Percentiles rank a stretch among this genome's conserved stretches.
Evolutionary conservation across 2,888 invertebrate genomes (phyloP).

Genomic region (Andrena hattorfiana): DNA sequence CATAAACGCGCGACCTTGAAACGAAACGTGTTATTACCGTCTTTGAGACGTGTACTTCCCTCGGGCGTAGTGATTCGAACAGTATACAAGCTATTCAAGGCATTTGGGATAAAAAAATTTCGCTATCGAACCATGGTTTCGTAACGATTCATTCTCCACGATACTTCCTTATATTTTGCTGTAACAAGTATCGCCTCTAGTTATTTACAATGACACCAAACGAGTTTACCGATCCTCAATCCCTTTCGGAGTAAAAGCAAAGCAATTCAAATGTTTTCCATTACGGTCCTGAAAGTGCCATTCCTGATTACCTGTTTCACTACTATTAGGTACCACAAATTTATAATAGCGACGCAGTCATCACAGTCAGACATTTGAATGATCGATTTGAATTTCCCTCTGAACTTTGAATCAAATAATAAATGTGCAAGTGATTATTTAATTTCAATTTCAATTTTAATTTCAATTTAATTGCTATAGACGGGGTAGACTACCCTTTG

Average conservation of each 20-base stretch:
- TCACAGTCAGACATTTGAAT: no score
- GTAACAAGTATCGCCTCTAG: not conserved
- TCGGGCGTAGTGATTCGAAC: slow-evolving; percentile 54
- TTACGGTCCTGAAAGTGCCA: no score
- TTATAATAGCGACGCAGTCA: no score
- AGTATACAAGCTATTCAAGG: slow-evolving; percentile 41
- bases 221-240: not conserved
- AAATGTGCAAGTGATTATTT: no score
- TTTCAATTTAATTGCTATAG: no score
- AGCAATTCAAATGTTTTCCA: no score
- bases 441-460: no score
- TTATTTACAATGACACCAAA: not conserved
- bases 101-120: slow-evolving; percentile 52
- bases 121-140: slow-evolving; percentile 46
- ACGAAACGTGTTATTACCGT: slow-evolving; percentile 62
- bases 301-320: no score
- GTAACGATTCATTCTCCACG: slow-evolving; percentile 26
- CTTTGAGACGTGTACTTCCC: slow-evolving; percentile 62
- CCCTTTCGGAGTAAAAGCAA: not conserved
- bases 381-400: no score
- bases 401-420: no score
- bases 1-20: slow-evolving; percentile 58
- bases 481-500: no score
- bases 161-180: slow-evolving; percentile 15
- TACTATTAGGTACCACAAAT: no score